Percentiles rank a stretch among this genome's conserved stretches.
phyloP scores from a whole-genome alignment of 2,797 vertebrate species.

The Ceryle rudis region DNA sequence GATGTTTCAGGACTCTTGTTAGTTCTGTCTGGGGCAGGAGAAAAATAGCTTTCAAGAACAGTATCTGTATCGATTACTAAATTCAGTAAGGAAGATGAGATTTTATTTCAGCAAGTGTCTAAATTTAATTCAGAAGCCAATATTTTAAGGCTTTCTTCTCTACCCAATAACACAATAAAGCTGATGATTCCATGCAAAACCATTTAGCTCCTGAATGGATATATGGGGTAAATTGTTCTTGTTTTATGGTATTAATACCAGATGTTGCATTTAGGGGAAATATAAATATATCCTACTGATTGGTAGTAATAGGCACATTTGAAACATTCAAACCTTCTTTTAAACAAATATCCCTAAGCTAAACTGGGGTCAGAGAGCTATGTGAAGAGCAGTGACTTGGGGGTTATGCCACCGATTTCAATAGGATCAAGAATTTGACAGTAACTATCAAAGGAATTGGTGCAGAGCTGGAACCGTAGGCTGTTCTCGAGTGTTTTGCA shows the following conservation, averaged over 20 bases:
- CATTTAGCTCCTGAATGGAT: background rate
- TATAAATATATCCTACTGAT: background rate
- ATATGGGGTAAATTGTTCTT: background rate
- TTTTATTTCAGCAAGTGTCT: slow-evolving; percentile 29
- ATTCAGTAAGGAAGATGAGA: slow-evolving; percentile 36
- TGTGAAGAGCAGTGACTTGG: background rate
- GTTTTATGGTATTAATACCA: background rate
- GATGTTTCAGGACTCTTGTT: slow-evolving; percentile 39
- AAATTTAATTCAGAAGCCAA: slow-evolving; percentile 57
- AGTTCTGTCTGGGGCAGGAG: background rate
- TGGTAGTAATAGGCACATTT: background rate
- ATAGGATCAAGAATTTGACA: background rate
- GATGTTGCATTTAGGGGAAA: background rate
- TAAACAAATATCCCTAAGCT: background rate
- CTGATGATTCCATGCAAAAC: background rate
- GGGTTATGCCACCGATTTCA: background rate
- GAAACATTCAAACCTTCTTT: background rate
- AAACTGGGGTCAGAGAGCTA: background rate
- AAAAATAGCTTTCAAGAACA: slow-evolving; percentile 29
- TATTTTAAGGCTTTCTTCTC: slow-evolving; percentile 36
- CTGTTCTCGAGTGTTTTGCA: background rate
- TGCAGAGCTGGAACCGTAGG: background rate
- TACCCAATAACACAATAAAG: background rate
- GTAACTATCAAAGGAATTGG: background rate
- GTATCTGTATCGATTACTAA: slow-evolving; percentile 46